Conservation (phyloP, 2,113 vertebrate species). For the Rhea pennata region DNA sequence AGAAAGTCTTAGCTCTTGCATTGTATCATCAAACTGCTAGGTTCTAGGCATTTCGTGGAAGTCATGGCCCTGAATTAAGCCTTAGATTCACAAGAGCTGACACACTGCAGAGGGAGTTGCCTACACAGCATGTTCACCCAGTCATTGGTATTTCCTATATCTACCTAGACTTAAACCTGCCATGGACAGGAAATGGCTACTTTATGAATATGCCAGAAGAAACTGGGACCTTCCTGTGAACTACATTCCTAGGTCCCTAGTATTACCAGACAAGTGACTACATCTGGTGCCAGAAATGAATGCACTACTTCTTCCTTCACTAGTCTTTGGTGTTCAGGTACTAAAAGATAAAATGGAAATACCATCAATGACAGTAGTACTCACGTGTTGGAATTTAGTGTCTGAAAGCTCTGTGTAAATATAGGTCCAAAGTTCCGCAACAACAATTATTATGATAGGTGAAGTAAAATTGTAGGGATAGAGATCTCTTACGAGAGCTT, state of each 20-base stretch:
- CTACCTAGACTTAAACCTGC: background rate
- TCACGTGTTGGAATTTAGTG: background rate
- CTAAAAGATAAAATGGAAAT: background rate
- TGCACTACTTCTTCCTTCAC: background rate
- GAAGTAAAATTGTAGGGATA: background rate
- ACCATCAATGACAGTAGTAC: background rate
- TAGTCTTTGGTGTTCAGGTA: background rate
- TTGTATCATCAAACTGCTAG: background rate
- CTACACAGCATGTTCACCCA: background rate
- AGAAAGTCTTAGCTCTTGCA: background rate
- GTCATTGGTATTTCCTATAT: background rate
- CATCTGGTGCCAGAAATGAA: background rate
- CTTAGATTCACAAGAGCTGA: background rate
- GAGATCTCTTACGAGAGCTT: background rate
- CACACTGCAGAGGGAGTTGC: rapidly evolving
- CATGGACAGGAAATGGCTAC: background rate
- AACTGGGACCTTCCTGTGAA: background rate
- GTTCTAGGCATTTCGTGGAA: background rate
- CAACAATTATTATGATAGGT: background rate
- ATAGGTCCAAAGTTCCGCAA: background rate
- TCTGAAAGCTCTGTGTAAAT: background rate
- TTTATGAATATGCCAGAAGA: background rate
- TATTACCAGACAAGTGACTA: background rate
- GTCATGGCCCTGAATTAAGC: background rate
- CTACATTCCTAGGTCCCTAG: background rate